Conservation (phyloP, 2,113 vertebrate genomes). For the Felis catus region F.catus_Fca126_mat1.0 CM031418.1:95886501-95887000, state of each 20-base stretch:
- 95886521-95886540: neutral
- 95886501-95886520: neutral
- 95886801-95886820: neutral
- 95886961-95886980: neutral
- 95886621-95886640: slow-evolving; percentile 18
- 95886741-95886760: neutral
- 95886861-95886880: neutral
- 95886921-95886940: slow-evolving; percentile 73
- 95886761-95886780: neutral
- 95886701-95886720: neutral
- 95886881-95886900: neutral
- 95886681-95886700: neutral
- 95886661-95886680: neutral
- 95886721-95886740: neutral
- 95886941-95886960: slow-evolving; percentile 73
- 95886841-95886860: neutral
- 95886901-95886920: neutral
- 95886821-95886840: neutral
- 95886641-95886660: neutral
- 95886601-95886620: slow-evolving; percentile 11
- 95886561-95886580: neutral
- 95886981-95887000: neutral
- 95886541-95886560: neutral
- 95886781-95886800: neutral
- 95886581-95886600: slow-evolving; percentile 14